phyloP scores from a whole-genome alignment of 1,140 invertebrate genomes.

The Drosophila aff. region DNA sequence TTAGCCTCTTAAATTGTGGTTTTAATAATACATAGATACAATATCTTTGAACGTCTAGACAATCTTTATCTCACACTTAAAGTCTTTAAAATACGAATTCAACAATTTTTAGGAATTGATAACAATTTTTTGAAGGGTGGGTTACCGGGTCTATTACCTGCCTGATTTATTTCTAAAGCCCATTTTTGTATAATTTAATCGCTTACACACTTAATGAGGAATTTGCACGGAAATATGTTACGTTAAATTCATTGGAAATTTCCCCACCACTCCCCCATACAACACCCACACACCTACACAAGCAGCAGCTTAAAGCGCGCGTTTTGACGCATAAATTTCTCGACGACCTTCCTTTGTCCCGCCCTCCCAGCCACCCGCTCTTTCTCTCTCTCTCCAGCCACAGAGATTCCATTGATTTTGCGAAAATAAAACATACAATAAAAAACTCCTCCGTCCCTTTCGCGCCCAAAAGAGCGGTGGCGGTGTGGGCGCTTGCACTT shows the following conservation, averaged over 20 bases:
- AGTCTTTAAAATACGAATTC: not conserved
- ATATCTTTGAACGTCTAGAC: not conserved
- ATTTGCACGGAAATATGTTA: slow-evolving; percentile 22
- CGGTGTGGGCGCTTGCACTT: slow-evolving; percentile 45
- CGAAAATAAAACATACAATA: not conserved
- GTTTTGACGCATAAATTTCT: slow-evolving; percentile 44
- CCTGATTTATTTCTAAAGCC: not conserved
- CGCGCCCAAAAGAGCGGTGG: not conserved
- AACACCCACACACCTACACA: slow-evolving; percentile 4
- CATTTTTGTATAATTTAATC: not conserved
- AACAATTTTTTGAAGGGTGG: not conserved
- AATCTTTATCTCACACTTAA: not conserved
- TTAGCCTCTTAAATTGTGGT: too few species aligned
- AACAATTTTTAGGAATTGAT: not conserved
- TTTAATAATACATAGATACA: not conserved
- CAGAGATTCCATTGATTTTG: slow-evolving; percentile 38
- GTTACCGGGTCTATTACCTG: not conserved
- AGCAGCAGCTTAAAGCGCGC: slow-evolving; percentile 25
- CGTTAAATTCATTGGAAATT: slow-evolving; percentile 14
- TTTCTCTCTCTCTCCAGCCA: not conserved
- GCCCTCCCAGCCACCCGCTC: slow-evolving; percentile 7
- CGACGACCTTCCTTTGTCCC: slow-evolving; percentile 49
- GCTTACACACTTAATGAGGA: not conserved
- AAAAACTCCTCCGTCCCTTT: slow-evolving; percentile 9
- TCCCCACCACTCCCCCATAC: slow-evolving; percentile 7